Conservation (phyloP, 2,888 invertebrate genomes). For the Drosophila pseudotalamancana region DNA sequence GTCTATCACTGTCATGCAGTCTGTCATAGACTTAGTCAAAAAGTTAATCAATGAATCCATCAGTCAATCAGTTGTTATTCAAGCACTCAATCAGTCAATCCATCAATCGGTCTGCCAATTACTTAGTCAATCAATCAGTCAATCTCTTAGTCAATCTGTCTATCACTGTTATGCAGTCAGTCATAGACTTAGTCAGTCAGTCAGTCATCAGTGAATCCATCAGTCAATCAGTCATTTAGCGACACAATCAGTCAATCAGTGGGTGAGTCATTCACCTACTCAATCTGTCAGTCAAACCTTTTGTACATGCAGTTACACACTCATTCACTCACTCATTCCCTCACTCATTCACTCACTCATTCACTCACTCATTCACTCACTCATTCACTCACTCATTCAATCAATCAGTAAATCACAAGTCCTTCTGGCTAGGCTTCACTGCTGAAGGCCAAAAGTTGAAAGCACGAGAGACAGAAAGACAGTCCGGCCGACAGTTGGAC, state of each 20-base stretch:
- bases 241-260: not conserved
- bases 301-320: too few relatives aligned
- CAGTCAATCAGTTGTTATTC: too few relatives aligned
- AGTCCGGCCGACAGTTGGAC: slow-evolving; percentile 17
- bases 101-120: not conserved
- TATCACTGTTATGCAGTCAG: not conserved
- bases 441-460: slow-evolving; percentile 68
- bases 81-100: not conserved
- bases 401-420: too few relatives aligned
- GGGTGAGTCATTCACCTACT: too few relatives aligned
- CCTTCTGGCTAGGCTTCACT: slow-evolving; percentile 36
- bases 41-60: not conserved
- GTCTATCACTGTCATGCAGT: not conserved
- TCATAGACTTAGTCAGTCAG: not conserved
- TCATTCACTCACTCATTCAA: too few relatives aligned
- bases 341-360: not conserved
- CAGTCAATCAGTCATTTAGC: too few relatives aligned
- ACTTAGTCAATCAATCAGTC: not conserved
- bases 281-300: too few relatives aligned
- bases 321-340: too few relatives aligned
- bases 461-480: slow-evolving; percentile 19
- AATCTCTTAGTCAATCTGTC: slow-evolving; percentile 12
- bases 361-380: not conserved
- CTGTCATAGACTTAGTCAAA: slow-evolving; percentile 1
- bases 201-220: slow-evolving; percentile 1